phyloP scores from a whole-genome alignment of 2,113 vertebrate species.

The Cynocephalus volans region DNA sequence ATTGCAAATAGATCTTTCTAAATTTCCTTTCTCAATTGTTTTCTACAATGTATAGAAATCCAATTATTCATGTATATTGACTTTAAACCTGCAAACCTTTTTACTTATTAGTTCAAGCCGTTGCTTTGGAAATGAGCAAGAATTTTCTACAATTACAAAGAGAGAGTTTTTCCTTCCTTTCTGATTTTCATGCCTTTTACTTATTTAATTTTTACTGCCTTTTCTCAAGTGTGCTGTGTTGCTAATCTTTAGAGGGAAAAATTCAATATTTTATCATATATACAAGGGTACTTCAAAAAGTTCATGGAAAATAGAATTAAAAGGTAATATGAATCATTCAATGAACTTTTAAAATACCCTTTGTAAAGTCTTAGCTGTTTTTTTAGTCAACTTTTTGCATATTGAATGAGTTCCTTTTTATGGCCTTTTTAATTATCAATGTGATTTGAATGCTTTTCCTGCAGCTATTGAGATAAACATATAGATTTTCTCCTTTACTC shows the following conservation, averaged over 20 bases:
- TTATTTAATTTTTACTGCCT: not conserved
- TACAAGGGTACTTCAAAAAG: no score
- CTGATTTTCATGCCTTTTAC: not conserved
- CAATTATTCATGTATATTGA: not conserved
- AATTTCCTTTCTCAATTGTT: not conserved
- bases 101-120: not conserved
- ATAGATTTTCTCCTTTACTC: not conserved
- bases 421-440: not conserved
- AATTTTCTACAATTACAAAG: not conserved
- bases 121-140: conserved; percentile 10
- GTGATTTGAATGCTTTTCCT: not conserved
- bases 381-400: not conserved
- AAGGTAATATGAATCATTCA: no score
- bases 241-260: not conserved
- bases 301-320: no score
- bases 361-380: not conserved
- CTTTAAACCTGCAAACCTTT: not conserved
- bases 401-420: not conserved
- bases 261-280: not conserved
- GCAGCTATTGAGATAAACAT: not conserved
- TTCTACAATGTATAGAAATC: not conserved
- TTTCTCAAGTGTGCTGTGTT: not conserved
- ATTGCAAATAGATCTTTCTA: not conserved
- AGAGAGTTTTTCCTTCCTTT: not conserved
- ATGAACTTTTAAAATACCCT: no score